A percentile compares a stretch with the other conserved stretches of the same genome.
These are phyloP conservation scores for Fregata magnificens DNA, from an alignment of 2,113 vertebrate genomes.

Conservation along the genomic window DNA sequence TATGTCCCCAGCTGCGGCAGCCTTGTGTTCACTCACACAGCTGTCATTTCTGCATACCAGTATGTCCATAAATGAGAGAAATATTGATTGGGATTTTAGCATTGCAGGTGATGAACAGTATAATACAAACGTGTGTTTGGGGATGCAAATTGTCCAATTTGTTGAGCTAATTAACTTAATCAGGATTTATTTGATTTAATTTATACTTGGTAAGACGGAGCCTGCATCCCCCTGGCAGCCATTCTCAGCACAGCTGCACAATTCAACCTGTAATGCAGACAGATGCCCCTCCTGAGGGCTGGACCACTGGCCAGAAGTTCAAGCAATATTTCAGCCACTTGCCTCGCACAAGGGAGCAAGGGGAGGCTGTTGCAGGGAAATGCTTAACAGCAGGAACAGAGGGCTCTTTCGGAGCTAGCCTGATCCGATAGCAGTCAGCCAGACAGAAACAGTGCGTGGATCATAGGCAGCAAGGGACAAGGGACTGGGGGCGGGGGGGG, in stretches of 20 bases:
- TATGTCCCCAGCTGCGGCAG: background rate
- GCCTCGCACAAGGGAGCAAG: background rate
- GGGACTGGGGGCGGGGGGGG: background rate
- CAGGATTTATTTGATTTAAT: conserved; percentile 46
- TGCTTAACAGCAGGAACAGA: background rate
- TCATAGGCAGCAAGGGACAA: background rate
- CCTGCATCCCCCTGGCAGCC: background rate
- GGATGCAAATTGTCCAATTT: conserved; percentile 46
- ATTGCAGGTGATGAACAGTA: conserved; percentile 43
- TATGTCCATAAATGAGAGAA: background rate
- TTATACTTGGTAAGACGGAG: background rate
- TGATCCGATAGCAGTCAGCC: background rate
- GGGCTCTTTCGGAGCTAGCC: background rate
- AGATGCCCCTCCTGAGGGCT: background rate
- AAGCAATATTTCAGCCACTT: background rate
- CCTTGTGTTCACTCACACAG: background rate
- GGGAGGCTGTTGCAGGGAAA: background rate
- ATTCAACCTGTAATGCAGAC: background rate
- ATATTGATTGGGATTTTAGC: background rate
- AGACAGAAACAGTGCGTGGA: background rate
- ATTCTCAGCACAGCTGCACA: background rate
- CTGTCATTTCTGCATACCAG: background rate
- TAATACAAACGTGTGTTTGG: background rate
- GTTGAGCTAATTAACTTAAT: conserved; percentile 47
- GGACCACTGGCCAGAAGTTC: background rate